These are phyloP conservation scores for Apeira syringaria DNA, from an alignment of 2,888 invertebrate genomes.

Conservation along the genomic window DNA sequence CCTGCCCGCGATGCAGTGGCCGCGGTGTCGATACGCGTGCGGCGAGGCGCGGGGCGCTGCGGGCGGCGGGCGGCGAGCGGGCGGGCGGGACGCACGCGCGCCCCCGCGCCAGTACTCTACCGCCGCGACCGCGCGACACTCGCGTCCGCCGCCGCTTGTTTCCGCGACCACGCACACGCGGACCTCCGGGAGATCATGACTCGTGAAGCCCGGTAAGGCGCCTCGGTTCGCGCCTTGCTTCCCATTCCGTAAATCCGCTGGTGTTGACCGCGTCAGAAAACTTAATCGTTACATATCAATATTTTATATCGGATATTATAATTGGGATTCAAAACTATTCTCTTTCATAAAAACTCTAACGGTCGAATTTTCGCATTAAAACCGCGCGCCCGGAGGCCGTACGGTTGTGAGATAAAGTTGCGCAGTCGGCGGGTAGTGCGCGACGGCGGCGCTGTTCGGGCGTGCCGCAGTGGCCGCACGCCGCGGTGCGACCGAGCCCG, in stretches of 20 bases:
- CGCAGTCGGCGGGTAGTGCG: slow-evolving; percentile 44
- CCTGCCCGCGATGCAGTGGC: slow-evolving; percentile 63
- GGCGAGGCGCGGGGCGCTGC: slow-evolving; percentile 40
- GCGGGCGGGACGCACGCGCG: slow-evolving; percentile 59
- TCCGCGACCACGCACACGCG: slow-evolving; percentile 61
- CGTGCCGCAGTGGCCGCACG: slow-evolving; percentile 58
- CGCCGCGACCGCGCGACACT: slow-evolving; percentile 61
- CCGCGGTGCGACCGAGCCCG: slow-evolving; percentile 48
- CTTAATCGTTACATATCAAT: slow-evolving; percentile 48
- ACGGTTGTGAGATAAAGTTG: slow-evolving; percentile 28
- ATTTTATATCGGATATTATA: slow-evolving; percentile 43
- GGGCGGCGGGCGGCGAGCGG: slow-evolving; percentile 38
- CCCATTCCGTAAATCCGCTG: slow-evolving; percentile 65
- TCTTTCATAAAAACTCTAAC: slow-evolving; percentile 4
- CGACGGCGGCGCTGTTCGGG: slow-evolving; percentile 35
- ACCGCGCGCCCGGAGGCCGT: slow-evolving; percentile 10
- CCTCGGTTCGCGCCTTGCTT: slow-evolving; percentile 58
- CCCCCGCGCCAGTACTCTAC: slow-evolving; percentile 62
- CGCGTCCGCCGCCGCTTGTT: slow-evolving; percentile 46
- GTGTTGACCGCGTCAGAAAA: slow-evolving; percentile 33
- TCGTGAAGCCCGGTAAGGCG: slow-evolving; percentile 70
- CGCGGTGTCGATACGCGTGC: slow-evolving; percentile 74
- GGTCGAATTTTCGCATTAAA: slow-evolving; percentile 1
- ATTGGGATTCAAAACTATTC: slow-evolving; percentile 33
- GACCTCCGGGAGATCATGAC: slow-evolving; percentile 63